A percentile compares a stretch with the other conserved stretches of the same genome.
These are phyloP conservation scores for Chloebia gouldiae DNA, from an alignment of 2,113 vertebrate genomes.

Conservation along the genomic window DNA sequence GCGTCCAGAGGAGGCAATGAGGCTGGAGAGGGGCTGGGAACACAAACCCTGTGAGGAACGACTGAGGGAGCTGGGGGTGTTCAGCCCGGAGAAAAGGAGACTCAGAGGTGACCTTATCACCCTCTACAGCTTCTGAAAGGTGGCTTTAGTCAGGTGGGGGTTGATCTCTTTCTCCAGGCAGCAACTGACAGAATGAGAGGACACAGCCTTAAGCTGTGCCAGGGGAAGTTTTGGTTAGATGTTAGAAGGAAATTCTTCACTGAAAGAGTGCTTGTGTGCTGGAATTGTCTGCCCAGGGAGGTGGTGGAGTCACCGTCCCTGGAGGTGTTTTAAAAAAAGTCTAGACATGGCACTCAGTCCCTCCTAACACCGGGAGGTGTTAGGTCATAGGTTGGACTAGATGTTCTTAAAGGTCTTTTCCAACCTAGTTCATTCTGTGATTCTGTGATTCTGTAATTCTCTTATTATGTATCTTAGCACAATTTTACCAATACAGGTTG, in stretches of 20 bases:
- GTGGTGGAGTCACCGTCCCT: neutral
- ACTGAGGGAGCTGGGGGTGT: neutral
- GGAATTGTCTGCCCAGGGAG: neutral
- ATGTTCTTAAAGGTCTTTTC: neutral
- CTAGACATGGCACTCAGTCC: neutral
- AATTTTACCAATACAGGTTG: neutral
- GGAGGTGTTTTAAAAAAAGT: neutral
- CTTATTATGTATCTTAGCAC: neutral
- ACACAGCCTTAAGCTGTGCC: neutral
- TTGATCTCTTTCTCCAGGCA: neutral
- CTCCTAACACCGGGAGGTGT: neutral
- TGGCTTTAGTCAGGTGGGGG: neutral
- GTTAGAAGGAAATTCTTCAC: neutral
- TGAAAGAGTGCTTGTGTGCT: neutral
- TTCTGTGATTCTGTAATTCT: neutral
- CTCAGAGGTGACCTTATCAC: neutral
- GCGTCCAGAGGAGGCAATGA: neutral
- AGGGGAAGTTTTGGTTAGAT: neutral
- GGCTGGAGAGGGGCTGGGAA: neutral
- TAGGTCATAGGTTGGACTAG: neutral
- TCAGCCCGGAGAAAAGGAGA: neutral
- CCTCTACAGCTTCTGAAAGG: neutral
- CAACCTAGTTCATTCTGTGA: neutral
- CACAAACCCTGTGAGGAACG: neutral
- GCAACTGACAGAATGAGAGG: neutral